Percentiles rank a stretch among this genome's conserved stretches.
Evolutionary conservation across 2,888 invertebrate genomes (phyloP).

Genomic region (Hypomecis punctinalis): DNA sequence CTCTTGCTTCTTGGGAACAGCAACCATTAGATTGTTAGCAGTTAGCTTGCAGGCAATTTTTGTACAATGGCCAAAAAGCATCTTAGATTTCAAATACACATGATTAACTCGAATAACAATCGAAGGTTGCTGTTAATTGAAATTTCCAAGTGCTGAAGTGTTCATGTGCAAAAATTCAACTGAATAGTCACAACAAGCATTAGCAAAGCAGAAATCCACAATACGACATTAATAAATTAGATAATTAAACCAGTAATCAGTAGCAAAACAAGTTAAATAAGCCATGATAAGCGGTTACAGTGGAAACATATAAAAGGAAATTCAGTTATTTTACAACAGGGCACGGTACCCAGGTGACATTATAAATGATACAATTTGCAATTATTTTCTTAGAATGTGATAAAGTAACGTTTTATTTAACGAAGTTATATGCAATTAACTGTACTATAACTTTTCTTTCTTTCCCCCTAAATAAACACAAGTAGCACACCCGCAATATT

Average conservation of each 20-base stretch:
- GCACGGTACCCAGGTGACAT: background rate
- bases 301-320: slow-evolving; percentile 1
- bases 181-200: slow-evolving; percentile 6
- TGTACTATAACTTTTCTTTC: too few species aligned
- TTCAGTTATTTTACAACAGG: slow-evolving; percentile 2
- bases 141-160: background rate
- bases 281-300: slow-evolving; percentile 1
- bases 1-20: too few species aligned
- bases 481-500: too few species aligned
- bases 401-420: too few species aligned
- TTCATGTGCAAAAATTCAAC: background rate
- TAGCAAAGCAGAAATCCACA: slow-evolving; percentile 13
- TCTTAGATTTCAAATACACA: slow-evolving; percentile 7
- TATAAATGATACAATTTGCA: too few species aligned
- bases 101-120: background rate
- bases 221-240: background rate
- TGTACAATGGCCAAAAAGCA: too few species aligned
- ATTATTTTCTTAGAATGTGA: too few species aligned
- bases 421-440: too few species aligned
- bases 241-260: background rate
- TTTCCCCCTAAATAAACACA: too few species aligned
- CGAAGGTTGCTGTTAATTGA: background rate
- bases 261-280: background rate
- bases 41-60: too few species aligned
- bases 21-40: too few species aligned